Conservation (phyloP, 2,113 vertebrate genomes). For the Cyanocitta stelleri region DNA sequence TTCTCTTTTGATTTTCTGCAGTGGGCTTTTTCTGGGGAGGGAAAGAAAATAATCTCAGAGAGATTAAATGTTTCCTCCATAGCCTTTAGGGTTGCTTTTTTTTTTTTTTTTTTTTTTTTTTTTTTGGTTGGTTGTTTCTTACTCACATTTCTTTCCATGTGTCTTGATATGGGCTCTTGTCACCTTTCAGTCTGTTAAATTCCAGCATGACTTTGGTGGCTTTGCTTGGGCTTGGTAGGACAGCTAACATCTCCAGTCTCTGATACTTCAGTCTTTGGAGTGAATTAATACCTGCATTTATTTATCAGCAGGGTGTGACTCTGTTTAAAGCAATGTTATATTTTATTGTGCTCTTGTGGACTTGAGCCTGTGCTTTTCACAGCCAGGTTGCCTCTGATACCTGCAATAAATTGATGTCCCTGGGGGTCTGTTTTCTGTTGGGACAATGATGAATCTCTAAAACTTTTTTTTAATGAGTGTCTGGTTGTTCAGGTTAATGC, state of each 20-base stretch:
- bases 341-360: neutral
- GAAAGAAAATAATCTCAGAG: neutral
- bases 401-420: neutral
- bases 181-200: neutral
- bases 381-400: neutral
- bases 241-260: neutral
- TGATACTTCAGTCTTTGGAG: neutral
- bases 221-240: neutral
- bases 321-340: neutral
- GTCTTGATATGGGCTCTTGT: neutral
- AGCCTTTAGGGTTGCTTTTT: neutral
- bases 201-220: neutral
- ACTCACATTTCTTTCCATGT: fast-evolving
- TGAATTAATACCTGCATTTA: neutral
- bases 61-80: neutral
- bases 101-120: too few relatives aligned
- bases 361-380: neutral
- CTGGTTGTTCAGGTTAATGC: neutral
- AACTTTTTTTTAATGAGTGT: neutral
- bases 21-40: neutral
- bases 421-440: neutral
- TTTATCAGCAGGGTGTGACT: neutral
- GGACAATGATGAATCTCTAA: neutral
- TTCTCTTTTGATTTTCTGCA: neutral
- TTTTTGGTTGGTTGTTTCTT: neutral